Conservation (phyloP, 1,140 invertebrate genomes). For the Drosophila pseudoananassae region DNA sequence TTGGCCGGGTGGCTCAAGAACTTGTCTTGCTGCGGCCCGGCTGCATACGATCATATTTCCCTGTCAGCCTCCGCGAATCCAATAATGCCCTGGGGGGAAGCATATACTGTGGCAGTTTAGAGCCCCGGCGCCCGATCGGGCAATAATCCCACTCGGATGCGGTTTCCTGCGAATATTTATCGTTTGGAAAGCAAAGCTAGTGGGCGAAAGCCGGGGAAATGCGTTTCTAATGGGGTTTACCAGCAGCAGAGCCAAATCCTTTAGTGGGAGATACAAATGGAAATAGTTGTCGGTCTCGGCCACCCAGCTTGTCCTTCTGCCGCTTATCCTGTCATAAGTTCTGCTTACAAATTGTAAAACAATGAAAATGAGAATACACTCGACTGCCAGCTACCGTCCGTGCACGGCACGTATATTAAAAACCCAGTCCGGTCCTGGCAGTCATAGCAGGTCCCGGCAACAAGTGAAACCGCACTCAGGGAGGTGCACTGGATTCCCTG, state of each 20-base stretch:
- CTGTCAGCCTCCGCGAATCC: background rate
- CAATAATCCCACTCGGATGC: conserved; percentile 25
- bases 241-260: conserved; percentile 49
- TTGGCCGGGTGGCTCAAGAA: background rate
- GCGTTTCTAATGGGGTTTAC: conserved; percentile 75
- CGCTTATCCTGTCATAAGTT: conserved; percentile 80
- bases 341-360: conserved; percentile 82
- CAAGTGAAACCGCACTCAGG: conserved; percentile 75
- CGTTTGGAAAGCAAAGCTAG: conserved; percentile 26
- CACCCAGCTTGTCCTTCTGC: conserved; percentile 23
- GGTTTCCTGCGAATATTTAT: conserved; percentile 24
- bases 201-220: conserved; percentile 40
- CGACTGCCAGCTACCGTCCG: conserved; percentile 15
- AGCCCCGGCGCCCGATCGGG: conserved; percentile 10
- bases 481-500: conserved; percentile 1
- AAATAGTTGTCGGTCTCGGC: background rate
- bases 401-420: conserved; percentile 23
- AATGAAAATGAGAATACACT: conserved; percentile 72
- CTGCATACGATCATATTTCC: conserved; percentile 18
- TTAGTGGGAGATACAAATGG: conserved; percentile 45
- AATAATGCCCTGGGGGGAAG: conserved; percentile 7
- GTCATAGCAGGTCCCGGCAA: conserved; percentile 43
- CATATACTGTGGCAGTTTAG: conserved; percentile 12
- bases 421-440: conserved; percentile 49
- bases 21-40: background rate